Base-by-base conservation (phyloP, 2,113 vertebrate genomes). In the Boleophthalmus pectinirostris region DNA sequence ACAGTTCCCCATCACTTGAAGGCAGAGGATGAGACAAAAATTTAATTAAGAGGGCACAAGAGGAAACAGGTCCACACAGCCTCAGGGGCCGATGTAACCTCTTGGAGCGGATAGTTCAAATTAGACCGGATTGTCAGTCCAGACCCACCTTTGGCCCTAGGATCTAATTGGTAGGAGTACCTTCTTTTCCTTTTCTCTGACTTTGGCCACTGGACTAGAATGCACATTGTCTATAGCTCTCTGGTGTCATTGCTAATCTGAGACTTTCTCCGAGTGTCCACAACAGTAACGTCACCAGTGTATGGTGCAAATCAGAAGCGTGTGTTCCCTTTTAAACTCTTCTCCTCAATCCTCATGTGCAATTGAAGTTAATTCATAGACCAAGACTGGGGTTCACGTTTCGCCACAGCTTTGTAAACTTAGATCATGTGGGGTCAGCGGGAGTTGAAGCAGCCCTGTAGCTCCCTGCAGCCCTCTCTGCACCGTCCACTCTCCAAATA, bases 391-490 rank as follows among this genome's bases (percentile, higher is more conserved):
- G 87, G 90, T 90, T 94, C 87, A 83, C 78, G 73, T 92, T 92
- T 91, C 85, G 53, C 80, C 80, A 74, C 83, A 84, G 81, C 89
- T 91, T 89, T 88, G 90, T 81, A 91, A 90, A 91, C 80, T 77
- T 85, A 90, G 87, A 92, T 91, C 92, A 85, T 78, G 13, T 23
- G 82, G 85, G 92, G 92, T 93, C 92, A 93, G 66, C 16, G 15
- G 45, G 84, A 84, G 91, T 88, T 92, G 86, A 74, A 80, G 81
- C 70, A 69, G 81, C 78, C 84, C 83, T 74, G 75, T 84, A 79
- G 83, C 90, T 65, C 78, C 84, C 83, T 75, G 77, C 83, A 80
- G 84, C 90, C 24, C 56, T 58, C 56, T 65, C 72, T 68, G 74
- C 71, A 10, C 9, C 38, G 79, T 83, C 58, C 43, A 79, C 61